phyloP scores from a whole-genome alignment of 2,888 invertebrate species.

The Eupsilia transversa region DNA sequence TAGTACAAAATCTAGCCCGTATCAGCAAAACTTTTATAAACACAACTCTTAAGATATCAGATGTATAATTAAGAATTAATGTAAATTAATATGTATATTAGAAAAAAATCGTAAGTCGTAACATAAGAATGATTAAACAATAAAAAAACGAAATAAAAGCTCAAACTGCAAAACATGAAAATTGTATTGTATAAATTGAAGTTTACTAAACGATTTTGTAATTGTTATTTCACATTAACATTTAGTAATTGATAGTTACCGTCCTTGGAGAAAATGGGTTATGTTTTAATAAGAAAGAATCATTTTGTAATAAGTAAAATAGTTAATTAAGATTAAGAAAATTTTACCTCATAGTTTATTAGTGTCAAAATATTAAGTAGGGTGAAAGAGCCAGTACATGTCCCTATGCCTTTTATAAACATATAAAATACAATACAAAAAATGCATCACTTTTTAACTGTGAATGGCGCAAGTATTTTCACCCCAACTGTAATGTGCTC shows the following conservation, averaged over 20 bases:
- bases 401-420: conserved; percentile 26
- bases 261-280: conserved; percentile 65
- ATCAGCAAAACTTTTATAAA: conserved; percentile 28
- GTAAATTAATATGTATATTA: conserved; percentile 49
- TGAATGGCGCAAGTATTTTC: conserved; percentile 44
- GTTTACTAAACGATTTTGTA: conserved; percentile 7
- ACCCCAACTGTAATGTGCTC: conserved; percentile 54
- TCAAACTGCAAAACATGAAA: conserved; percentile 46
- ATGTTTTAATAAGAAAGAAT: conserved; percentile 51
- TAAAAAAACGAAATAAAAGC: conserved; percentile 29
- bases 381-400: conserved; percentile 53
- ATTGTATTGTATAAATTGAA: conserved; percentile 18
- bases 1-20: conserved; percentile 65
- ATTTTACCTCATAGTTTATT: conserved; percentile 65
- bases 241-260: conserved; percentile 67
- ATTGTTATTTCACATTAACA: conserved; percentile 41
- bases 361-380: conserved; percentile 47
- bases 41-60: conserved; percentile 39
- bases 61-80: conserved; percentile 30
- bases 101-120: conserved; percentile 10
- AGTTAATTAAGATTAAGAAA: conserved; percentile 47
- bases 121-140: conserved; percentile 24
- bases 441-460: neutral
- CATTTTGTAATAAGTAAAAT: conserved; percentile 33
- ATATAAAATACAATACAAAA: conserved; percentile 26